Percentiles rank a stretch among this genome's conserved stretches.
Evolutionary conservation across 2,888 invertebrate genomes (phyloP).

Genomic region (Nysson spinosus): DNA sequence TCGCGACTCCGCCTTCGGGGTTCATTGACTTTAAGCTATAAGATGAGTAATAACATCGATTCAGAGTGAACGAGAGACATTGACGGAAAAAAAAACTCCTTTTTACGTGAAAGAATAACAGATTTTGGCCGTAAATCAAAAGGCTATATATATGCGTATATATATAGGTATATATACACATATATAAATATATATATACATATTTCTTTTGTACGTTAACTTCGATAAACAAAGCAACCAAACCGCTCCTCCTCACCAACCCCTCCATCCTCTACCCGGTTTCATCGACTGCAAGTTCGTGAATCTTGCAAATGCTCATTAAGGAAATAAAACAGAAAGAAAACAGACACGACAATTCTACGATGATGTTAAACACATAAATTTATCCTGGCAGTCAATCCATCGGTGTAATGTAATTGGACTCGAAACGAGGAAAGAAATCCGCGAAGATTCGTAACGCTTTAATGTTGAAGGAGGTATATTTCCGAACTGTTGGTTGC

Average conservation of each 20-base stretch:
- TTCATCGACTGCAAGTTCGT: conserved; percentile 23
- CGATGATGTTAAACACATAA: neutral
- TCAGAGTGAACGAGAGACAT: too few relatives aligned
- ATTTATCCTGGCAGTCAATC: conserved; percentile 42
- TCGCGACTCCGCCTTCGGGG: conserved; percentile 28
- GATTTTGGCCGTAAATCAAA: neutral
- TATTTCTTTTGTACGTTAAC: conserved; percentile 32
- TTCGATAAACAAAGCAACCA: conserved; percentile 42
- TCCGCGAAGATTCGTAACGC: conserved; percentile 31
- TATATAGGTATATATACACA: neutral
- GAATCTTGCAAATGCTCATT: conserved; percentile 33
- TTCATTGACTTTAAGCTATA: too few relatives aligned
- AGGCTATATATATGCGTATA: neutral
- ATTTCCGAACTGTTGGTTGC: conserved; percentile 60
- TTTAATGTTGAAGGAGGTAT: conserved; percentile 60
- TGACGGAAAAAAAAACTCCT: neutral
- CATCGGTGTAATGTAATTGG: conserved; percentile 30
- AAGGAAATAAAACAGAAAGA: conserved; percentile 7
- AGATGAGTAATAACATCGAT: too few relatives aligned
- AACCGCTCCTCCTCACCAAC: too few relatives aligned
- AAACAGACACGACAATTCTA: too few relatives aligned
- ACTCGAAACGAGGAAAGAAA: conserved; percentile 16
- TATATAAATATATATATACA: conserved; percentile 4
- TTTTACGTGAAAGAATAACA: neutral
- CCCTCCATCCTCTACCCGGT: too few relatives aligned